Evolutionary conservation across 2,888 invertebrate genomes (phyloP), one percentile per base, ranked within the genome.

Genomic region (Synanthedon andrenaeformis): DNA sequence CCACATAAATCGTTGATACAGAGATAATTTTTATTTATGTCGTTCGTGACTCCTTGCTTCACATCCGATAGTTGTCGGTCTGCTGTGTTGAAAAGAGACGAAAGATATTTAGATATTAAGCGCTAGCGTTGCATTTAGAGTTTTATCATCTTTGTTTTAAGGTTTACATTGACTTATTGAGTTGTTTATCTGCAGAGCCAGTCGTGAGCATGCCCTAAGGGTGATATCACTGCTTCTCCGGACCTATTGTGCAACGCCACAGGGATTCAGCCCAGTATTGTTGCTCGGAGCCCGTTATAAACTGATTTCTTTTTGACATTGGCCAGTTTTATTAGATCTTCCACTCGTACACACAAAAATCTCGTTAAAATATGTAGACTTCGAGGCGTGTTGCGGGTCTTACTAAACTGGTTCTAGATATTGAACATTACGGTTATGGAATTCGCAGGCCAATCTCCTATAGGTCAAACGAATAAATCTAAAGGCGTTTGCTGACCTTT

Each of bases 51-150:
- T 79, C 66, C 56, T 55, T 58, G 56, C 55, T 54, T 56, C 54
- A 56, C 73, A 72, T 74, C 74, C 77, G 79, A 79, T 78, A 73
- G 74, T 76, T 77, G 72, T 69, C 41, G 35, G 69, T 71, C 75
- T 69, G 62, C 57, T 56, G 63, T 70, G 80, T 79, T 78, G 79
- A 82, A 81, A 80, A 72, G 76, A 75, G 74, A 76, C 74, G 75
- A 70, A 66, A 61, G 63, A 67, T 67, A 57, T 58, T 60, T 23
- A 11, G 17, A 23, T 17, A 19, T 17, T 17, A 12, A 19, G 49
- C 14, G 19, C 14, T 6, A 14, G 35, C 13, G 14, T 51, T 28
- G n/a, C 28, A 35, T 35, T 51, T 41, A 28, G 6, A 1, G 51
- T 41, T 51, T 28, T 41, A 49, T 45, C 23, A 12, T 3, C 41